These are phyloP conservation scores for Stegostoma tigrinum DNA, from an alignment of 2,113 vertebrate species.

Conservation along the genomic window DNA sequence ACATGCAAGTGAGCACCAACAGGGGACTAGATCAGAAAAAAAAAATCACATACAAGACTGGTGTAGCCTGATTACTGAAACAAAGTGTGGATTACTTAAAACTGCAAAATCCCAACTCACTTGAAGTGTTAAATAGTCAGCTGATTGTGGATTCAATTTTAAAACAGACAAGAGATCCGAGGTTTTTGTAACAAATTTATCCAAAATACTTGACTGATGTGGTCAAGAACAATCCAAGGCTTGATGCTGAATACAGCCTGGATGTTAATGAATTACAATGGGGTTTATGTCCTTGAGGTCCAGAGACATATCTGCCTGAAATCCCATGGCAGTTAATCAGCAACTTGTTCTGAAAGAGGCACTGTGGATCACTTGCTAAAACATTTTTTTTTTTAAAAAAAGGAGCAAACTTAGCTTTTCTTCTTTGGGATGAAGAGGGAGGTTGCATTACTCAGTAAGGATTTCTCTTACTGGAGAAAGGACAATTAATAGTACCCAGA, in stretches of 20 bases:
- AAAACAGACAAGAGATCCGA: neutral
- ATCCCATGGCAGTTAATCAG: neutral
- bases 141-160: neutral
- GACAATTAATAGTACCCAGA: neutral
- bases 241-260: neutral
- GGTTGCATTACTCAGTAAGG: neutral
- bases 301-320: neutral
- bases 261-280: neutral
- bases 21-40: neutral
- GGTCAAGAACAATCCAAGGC: neutral
- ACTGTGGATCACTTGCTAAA: neutral
- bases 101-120: neutral
- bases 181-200: neutral
- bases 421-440: neutral
- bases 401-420: neutral
- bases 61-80: neutral
- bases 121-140: neutral
- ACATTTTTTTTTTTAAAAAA: too few relatives aligned
- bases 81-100: neutral
- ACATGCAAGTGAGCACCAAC: neutral
- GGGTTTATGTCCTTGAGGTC: neutral
- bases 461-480: too few relatives aligned
- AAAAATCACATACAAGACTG: neutral
- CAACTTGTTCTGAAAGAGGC: neutral
- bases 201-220: neutral